These are phyloP conservation scores for Acrossocheilus wenchowensis DNA, from an alignment of 2,797 vertebrate genomes.

Conservation along the genomic window DNA sequence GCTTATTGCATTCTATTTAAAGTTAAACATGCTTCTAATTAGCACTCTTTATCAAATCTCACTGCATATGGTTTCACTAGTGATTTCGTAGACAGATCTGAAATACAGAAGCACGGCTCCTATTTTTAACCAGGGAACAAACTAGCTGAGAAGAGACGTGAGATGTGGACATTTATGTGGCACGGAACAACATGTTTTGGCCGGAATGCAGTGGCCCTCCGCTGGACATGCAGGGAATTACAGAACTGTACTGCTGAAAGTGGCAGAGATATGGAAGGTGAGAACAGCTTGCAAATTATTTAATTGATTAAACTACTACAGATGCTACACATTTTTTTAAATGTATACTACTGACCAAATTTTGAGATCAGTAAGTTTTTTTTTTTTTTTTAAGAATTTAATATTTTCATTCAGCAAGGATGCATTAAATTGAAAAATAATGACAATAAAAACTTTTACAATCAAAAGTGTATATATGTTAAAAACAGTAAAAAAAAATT, in stretches of 20 bases:
- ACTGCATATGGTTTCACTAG: constrained; percentile 33
- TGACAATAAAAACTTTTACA: not conserved
- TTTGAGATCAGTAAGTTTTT: not conserved
- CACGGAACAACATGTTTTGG: not conserved
- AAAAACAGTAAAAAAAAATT: no score
- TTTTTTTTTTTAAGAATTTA: not conserved
- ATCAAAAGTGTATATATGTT: not conserved
- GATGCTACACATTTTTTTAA: not conserved
- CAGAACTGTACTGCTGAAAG: not conserved
- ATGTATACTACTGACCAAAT: not conserved
- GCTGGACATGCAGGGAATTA: constrained; percentile 10
- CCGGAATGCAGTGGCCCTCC: constrained; percentile 25
- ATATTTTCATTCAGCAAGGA: not conserved
- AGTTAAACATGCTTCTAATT: constrained; percentile 3
- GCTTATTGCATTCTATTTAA: not conserved
- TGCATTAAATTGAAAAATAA: no score
- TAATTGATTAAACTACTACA: not conserved
- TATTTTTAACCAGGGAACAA: constrained; percentile 52
- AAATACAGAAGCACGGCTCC: constrained; percentile 13
- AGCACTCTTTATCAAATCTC: constrained; percentile 39
- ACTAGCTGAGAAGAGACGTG: constrained; percentile 16
- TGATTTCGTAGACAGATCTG: constrained; percentile 41
- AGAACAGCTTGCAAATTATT: not conserved
- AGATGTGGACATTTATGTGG: not conserved
- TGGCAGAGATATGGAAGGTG: not conserved